Evolutionary conservation across 2,113 vertebrate species (phyloP), one percentile per base, ranked within the genome.

Genomic region (Microtus richardsoni): DNA sequence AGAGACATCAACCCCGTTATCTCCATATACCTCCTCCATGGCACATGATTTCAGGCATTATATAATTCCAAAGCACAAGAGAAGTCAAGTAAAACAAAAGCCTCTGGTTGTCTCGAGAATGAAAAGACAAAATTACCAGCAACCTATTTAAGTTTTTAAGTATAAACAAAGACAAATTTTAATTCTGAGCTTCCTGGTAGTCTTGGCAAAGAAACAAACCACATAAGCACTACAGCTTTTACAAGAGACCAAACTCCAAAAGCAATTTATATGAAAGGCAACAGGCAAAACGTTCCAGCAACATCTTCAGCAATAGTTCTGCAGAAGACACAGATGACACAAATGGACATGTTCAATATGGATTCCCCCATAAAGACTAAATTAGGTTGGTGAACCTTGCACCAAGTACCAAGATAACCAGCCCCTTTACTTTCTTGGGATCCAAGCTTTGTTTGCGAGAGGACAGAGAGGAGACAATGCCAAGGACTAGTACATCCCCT

Each of bases 121-220:
- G 22, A 93, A 78, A 94, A 83, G 47, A 62, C 68, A 62, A 93
- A 83, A 75, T 14, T 30, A 80, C 44, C 60, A 73, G 82, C 89
- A 96, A 95, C n/a, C 19, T 39, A 84, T 0, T n/a, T 80, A 75
- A 79, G 24, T 41, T 74, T 41, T 2, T 47, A 79, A 84, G 71
- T 71, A 66, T 60, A 78, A 90, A 19, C 44, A 13, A 93, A 84
- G 70, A 84, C 70, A 86, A 30, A 58, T 80, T 88, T 90, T 54
- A 88, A 86, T 79, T 60, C 89, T 74, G 78, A 95, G 47, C 95
- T 95, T 91, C 89, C 93, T 83, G 68, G 82, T n/a, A 78, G 60
- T 39, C 89, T 83, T 74, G 41, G 89, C 58, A 88, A 95, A 85
- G 88, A 84, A 70, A 47, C 41, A 92, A 77, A 64, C 22, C 36